Evolutionary conservation across 2,888 invertebrate genomes (phyloP).

Genomic region (Tipula helvola): DNA sequence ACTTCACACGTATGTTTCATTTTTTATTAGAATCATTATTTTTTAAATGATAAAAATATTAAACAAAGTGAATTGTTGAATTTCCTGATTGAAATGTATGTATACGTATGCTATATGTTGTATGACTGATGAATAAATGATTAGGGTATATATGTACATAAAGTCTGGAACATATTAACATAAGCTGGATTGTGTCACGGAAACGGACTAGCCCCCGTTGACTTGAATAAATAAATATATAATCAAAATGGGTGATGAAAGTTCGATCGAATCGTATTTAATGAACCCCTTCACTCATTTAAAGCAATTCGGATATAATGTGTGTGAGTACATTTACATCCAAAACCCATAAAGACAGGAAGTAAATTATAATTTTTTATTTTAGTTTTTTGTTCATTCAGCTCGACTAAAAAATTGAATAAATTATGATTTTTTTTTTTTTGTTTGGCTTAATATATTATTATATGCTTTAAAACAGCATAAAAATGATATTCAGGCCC

Average conservation of each 20-base stretch:
- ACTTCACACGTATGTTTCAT: neutral
- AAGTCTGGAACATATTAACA: neutral
- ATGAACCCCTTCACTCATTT: neutral
- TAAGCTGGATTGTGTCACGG: neutral
- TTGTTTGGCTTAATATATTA: neutral
- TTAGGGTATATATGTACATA: neutral
- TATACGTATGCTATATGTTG: neutral
- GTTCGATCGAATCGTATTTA: neutral
- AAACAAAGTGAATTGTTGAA: neutral
- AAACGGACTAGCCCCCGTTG: neutral
- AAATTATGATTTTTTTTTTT: neutral
- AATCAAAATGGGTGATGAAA: neutral
- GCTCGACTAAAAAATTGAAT: neutral
- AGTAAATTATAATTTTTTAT: neutral
- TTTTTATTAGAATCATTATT: neutral
- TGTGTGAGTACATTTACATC: neutral
- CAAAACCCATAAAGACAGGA: neutral
- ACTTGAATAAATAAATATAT: slow-evolving; percentile 4
- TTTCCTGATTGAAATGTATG: neutral
- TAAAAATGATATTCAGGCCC: neutral
- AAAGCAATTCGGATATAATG: neutral
- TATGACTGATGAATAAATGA: neutral
- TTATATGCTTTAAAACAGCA: neutral
- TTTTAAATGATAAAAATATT: neutral
- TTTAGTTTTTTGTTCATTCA: neutral